These are phyloP conservation scores for Benthosema pterotum DNA, from an alignment of 2,797 vertebrate species.

Conservation along the genomic window DNA sequence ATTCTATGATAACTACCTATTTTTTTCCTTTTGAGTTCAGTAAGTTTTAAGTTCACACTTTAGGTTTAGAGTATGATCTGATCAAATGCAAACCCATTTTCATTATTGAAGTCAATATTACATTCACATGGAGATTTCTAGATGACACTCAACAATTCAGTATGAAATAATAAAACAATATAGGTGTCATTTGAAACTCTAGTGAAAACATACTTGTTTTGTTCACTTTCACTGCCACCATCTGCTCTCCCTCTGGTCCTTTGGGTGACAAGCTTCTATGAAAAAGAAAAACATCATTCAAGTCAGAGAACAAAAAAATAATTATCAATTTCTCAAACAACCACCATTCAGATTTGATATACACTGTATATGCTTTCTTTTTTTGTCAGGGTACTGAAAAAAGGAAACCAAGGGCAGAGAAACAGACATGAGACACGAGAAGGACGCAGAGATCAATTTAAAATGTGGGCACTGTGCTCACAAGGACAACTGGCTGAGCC, in stretches of 20 bases:
- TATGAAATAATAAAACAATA: not conserved
- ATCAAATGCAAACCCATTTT: not conserved
- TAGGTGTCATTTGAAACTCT: constrained; percentile 31
- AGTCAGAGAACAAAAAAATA: constrained; percentile 1
- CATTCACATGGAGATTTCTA: too few relatives aligned
- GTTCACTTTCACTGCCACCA: constrained; percentile 73
- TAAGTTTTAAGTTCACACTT: too few relatives aligned
- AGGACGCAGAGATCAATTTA: too few relatives aligned
- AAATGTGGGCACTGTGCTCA: too few relatives aligned
- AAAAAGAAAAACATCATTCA: constrained; percentile 51
- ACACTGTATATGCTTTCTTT: not conserved
- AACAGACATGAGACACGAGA: too few relatives aligned
- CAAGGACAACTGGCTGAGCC: too few relatives aligned
- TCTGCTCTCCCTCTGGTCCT: constrained; percentile 76
- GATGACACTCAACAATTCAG: not conserved
- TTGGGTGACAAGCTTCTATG: constrained; percentile 78
- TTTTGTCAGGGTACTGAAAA: too few relatives aligned
- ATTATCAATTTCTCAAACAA: not conserved
- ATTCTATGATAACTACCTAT: too few relatives aligned
- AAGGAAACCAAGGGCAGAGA: too few relatives aligned
- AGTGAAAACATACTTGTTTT: constrained; percentile 65
- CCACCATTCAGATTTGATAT: not conserved
- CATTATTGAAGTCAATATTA: not conserved
- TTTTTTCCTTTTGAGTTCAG: too few relatives aligned
- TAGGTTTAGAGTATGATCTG: constrained; percentile 7